Conservation (phyloP, 2,113 vertebrate species). For the Pica pica region DNA sequence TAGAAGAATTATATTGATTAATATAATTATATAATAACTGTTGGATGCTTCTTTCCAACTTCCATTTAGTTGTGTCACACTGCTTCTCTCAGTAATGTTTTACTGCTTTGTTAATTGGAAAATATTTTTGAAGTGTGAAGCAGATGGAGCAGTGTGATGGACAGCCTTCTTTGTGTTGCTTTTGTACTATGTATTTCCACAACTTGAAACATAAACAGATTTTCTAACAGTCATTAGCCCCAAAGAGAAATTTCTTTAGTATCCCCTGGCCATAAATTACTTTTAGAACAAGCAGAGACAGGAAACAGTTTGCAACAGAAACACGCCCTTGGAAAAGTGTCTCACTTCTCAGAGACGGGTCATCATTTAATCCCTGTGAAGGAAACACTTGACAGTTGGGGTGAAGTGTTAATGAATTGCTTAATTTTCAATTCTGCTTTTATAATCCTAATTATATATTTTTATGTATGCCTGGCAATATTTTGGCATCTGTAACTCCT, state of each 20-base stretch:
- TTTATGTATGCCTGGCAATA: neutral
- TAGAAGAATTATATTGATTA: neutral
- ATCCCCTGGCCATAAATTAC: neutral
- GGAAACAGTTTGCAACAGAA: neutral
- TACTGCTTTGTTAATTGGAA: neutral
- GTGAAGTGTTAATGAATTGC: neutral
- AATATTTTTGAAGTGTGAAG: neutral
- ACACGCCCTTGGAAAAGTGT: neutral
- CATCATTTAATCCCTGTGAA: neutral
- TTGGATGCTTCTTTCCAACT: neutral
- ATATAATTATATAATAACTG: neutral
- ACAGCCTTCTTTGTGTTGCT: neutral
- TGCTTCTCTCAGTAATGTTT: neutral
- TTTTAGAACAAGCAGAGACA: neutral
- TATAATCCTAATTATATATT: neutral
- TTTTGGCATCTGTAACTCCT: neutral
- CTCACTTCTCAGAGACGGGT: neutral
- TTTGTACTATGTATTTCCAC: neutral
- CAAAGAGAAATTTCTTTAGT: neutral
- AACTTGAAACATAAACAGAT: neutral
- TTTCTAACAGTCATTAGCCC: neutral
- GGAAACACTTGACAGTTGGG: neutral
- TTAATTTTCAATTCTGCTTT: neutral
- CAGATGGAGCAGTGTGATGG: neutral
- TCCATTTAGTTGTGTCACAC: neutral